A percentile compares a stretch with the other conserved stretches of the same genome.
phyloP scores from a whole-genome alignment of 2,888 invertebrate species.

The Hylaea fasciaria region DNA sequence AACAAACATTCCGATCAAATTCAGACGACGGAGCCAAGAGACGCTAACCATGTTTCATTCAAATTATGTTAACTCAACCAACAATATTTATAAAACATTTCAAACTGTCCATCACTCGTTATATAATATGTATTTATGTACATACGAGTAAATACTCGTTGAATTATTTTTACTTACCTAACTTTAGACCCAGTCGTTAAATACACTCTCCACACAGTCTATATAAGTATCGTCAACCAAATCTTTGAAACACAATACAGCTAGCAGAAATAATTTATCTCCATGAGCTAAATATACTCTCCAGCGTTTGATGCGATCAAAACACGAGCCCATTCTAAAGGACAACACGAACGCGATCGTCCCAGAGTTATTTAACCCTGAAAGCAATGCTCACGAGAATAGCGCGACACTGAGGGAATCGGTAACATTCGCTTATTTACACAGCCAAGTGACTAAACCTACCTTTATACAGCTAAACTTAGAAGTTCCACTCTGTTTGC shows the following conservation, averaged over 20 bases:
- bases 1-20: constrained; percentile 23
- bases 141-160: no score
- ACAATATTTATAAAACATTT: no score
- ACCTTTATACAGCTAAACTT: constrained; percentile 37
- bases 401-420: constrained; percentile 66
- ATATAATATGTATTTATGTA: no score
- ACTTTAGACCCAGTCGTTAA: neutral
- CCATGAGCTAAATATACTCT: constrained; percentile 63
- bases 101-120: no score
- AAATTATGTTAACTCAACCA: no score
- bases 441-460: constrained; percentile 38
- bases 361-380: constrained; percentile 81
- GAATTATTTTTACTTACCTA: neutral
- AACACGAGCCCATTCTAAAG: constrained; percentile 62
- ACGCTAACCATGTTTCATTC: constrained; percentile 8
- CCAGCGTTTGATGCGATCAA: constrained; percentile 56
- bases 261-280: constrained; percentile 57
- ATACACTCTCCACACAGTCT: neutral
- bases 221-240: neutral
- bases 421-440: constrained; percentile 56
- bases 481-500: constrained; percentile 36
- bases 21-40: constrained; percentile 13
- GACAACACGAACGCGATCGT: constrained; percentile 51
- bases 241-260: constrained; percentile 40
- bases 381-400: constrained; percentile 73